These are phyloP conservation scores for Cryptomyrus ogoouensis DNA, from an alignment of 2,113 vertebrate species.

Conservation along the genomic window DNA sequence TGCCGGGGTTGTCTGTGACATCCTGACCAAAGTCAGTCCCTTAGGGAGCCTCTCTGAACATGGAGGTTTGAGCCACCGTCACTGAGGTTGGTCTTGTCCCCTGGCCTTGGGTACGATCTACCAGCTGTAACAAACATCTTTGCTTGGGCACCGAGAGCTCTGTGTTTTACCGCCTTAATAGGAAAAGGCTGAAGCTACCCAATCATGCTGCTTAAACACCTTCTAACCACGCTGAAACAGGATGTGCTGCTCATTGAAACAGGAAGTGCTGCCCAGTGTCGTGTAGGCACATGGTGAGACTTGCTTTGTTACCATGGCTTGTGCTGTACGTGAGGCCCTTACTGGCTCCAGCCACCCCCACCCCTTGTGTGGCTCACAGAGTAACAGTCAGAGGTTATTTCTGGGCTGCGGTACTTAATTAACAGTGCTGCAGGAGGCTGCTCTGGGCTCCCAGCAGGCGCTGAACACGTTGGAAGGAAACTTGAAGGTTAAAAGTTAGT, in stretches of 20 bases:
- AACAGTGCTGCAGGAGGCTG: slow-evolving; percentile 10
- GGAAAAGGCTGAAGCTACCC: background rate
- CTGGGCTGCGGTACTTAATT: slow-evolving; percentile 17
- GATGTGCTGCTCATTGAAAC: background rate
- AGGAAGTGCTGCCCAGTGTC: background rate
- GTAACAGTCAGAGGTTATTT: slow-evolving; percentile 4
- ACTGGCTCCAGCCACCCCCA: background rate
- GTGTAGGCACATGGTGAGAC: background rate
- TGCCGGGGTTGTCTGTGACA: background rate
- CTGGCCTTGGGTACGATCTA: background rate
- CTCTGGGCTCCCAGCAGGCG: background rate
- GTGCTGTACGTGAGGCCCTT: background rate
- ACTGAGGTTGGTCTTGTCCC: background rate
- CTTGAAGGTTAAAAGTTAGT: slow-evolving; percentile 16
- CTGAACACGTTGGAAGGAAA: slow-evolving; percentile 6
- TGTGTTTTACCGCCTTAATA: background rate
- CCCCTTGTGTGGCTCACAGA: background rate
- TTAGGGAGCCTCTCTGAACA: background rate
- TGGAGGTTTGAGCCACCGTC: background rate
- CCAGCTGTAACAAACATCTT: background rate
- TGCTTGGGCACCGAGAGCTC: background rate
- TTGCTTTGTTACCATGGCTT: background rate
- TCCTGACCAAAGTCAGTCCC: background rate
- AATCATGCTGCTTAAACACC: background rate
- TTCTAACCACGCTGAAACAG: background rate